Percentiles rank a stretch among this genome's conserved stretches.
These are phyloP conservation scores for Syrphus vitripennis DNA, from an alignment of 2,888 invertebrate genomes.

Conservation along the genomic window DNA sequence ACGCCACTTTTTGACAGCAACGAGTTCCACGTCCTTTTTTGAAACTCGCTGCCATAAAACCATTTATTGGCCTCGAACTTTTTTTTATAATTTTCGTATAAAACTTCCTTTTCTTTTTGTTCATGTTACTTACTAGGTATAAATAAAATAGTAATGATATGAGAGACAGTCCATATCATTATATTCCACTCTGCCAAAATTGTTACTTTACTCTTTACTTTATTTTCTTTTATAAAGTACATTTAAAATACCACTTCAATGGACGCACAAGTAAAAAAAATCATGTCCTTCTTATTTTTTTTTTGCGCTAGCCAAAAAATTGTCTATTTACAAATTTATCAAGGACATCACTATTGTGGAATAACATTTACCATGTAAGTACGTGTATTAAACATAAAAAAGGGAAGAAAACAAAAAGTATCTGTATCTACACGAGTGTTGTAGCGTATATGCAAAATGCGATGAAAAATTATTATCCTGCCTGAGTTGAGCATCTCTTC, in stretches of 20 bases:
- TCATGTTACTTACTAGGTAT: no score
- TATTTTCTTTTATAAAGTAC: no score
- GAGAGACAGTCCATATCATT: neutral
- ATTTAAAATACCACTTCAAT: neutral
- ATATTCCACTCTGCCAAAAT: neutral
- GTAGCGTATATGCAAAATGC: neutral
- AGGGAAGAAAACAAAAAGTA: neutral
- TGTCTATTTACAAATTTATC: neutral
- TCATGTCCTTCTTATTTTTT: neutral
- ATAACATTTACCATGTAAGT: neutral
- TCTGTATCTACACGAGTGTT: no score
- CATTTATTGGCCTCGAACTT: neutral
- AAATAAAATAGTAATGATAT: neutral
- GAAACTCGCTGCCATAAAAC: no score
- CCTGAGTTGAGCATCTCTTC: neutral
- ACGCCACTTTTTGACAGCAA: no score
- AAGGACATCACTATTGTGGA: neutral
- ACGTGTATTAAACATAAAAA: neutral
- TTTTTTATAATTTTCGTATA: neutral
- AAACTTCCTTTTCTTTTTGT: no score
- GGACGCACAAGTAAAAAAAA: neutral
- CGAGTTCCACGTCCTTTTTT: no score
- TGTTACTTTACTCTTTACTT: neutral
- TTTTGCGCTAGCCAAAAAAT: neutral
- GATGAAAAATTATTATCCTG: neutral